phyloP scores from a whole-genome alignment of 1,140 invertebrate genomes.

The Drosophila parabipectinata region DNA sequence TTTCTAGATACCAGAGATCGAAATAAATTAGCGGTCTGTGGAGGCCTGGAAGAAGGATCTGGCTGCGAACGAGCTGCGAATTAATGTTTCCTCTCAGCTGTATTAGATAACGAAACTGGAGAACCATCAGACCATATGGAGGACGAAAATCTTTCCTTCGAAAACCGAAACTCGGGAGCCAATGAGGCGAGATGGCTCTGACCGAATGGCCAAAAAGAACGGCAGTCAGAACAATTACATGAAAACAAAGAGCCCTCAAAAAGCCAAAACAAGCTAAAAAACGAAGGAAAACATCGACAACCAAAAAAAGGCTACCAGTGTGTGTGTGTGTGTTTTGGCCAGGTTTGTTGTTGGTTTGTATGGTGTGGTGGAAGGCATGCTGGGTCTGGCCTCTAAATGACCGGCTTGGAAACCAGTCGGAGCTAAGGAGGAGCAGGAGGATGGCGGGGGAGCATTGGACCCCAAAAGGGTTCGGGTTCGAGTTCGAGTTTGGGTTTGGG shows the following conservation, averaged over 20 bases:
- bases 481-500: slow-evolving; percentile 17
- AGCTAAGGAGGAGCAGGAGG: slow-evolving; percentile 6
- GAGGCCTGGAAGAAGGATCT: slow-evolving; percentile 25
- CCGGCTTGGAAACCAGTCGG: slow-evolving; percentile 63
- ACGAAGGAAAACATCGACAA: slow-evolving; percentile 1
- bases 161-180: slow-evolving; percentile 43
- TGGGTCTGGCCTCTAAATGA: slow-evolving; percentile 63
- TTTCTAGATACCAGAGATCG: slow-evolving; percentile 37
- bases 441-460: background rate
- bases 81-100: slow-evolving; percentile 53
- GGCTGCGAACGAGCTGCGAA: slow-evolving; percentile 47
- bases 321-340: slow-evolving; percentile 28
- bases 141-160: slow-evolving; percentile 9
- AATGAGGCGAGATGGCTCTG: slow-evolving; percentile 22
- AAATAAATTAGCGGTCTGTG: slow-evolving; percentile 46
- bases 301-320: background rate
- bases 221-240: slow-evolving; percentile 67
- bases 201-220: slow-evolving; percentile 19
- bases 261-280: slow-evolving; percentile 65
- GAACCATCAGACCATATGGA: slow-evolving; percentile 34
- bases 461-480: slow-evolving; percentile 44
- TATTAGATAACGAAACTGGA: slow-evolving; percentile 56
- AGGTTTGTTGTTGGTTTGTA: too few species aligned
- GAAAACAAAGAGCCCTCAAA: slow-evolving; percentile 70
- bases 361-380: slow-evolving; percentile 23